Percentiles rank a stretch among this genome's conserved stretches.
These are phyloP conservation scores for Pectinophora gossypiella DNA, from an alignment of 1,140 invertebrate species.

Conservation along the genomic window DNA sequence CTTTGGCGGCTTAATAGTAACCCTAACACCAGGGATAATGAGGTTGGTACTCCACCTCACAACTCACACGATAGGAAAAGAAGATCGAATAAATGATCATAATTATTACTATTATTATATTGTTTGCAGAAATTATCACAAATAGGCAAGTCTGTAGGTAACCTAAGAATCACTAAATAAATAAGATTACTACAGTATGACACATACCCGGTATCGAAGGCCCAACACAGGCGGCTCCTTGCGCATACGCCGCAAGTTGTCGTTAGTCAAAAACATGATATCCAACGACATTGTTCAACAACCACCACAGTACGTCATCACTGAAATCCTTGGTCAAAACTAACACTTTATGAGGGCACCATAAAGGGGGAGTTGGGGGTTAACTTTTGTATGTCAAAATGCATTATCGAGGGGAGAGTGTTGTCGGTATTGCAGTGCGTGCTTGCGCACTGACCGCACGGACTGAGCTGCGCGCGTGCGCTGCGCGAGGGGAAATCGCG, in stretches of 20 bases:
- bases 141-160: too few relatives aligned
- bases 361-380: constrained; percentile 33
- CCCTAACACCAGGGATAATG: too few relatives aligned
- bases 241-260: constrained; percentile 68
- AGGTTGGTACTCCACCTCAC: too few relatives aligned
- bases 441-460: constrained; percentile 19
- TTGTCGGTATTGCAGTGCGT: constrained; percentile 11
- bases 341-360: constrained; percentile 40
- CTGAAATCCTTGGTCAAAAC: constrained; percentile 23
- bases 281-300: constrained; percentile 56
- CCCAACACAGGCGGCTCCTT: constrained; percentile 66
- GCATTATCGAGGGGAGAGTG: constrained; percentile 47
- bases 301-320: constrained; percentile 17
- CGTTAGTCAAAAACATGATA: constrained; percentile 74
- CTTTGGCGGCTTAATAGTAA: too few relatives aligned
- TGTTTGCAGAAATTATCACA: too few relatives aligned
- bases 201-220: constrained; percentile 67
- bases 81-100: too few relatives aligned
- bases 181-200: too few relatives aligned
- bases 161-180: too few relatives aligned
- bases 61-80: too few relatives aligned
- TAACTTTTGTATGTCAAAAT: constrained; percentile 58
- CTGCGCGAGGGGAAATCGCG: constrained; percentile 49
- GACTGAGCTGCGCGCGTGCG: constrained; percentile 15
- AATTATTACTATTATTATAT: too few relatives aligned